Percentiles rank a stretch among this genome's conserved stretches.
Evolutionary conservation across 2,797 vertebrate genomes (phyloP).

Genomic region (Phyllotis vaccarum): DNA sequence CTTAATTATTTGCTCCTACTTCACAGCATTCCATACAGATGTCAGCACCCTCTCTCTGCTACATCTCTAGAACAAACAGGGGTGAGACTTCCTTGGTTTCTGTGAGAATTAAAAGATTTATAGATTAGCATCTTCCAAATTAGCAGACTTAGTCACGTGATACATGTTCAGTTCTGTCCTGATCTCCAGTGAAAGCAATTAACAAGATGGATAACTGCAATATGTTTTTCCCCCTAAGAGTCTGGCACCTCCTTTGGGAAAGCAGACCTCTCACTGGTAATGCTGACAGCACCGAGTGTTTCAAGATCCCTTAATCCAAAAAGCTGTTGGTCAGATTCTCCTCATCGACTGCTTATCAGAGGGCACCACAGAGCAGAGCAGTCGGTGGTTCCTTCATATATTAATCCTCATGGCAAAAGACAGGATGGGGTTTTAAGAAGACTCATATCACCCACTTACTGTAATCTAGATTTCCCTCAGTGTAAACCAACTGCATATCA

Average conservation of each 20-base stretch:
- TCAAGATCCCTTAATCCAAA: constrained; percentile 32
- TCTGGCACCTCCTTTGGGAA: constrained; percentile 54
- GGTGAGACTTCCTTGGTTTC: constrained; percentile 59
- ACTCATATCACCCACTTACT: background rate
- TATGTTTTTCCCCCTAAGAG: constrained; percentile 4
- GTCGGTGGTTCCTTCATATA: background rate
- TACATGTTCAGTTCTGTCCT: constrained; percentile 7
- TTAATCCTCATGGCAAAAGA: constrained; percentile 18
- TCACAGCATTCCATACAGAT: constrained; percentile 61
- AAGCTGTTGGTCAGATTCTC: constrained; percentile 47
- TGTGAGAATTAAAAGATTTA: constrained; percentile 71
- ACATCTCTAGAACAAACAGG: constrained; percentile 45
- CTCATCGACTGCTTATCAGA: background rate
- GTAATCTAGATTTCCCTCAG: background rate
- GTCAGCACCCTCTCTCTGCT: constrained; percentile 72
- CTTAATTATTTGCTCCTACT: constrained; percentile 72
- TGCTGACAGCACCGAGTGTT: constrained; percentile 29
- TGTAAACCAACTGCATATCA: background rate
- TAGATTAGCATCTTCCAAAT: constrained; percentile 73
- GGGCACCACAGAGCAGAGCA: background rate
- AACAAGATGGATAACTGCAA: constrained; percentile 48
- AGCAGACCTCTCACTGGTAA: background rate
- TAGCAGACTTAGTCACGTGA: constrained; percentile 57
- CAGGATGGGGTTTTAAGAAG: constrained; percentile 18
- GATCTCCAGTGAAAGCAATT: constrained; percentile 67